Conservation (phyloP, 2,113 vertebrate species). For the Malurus melanocephalus region DNA sequence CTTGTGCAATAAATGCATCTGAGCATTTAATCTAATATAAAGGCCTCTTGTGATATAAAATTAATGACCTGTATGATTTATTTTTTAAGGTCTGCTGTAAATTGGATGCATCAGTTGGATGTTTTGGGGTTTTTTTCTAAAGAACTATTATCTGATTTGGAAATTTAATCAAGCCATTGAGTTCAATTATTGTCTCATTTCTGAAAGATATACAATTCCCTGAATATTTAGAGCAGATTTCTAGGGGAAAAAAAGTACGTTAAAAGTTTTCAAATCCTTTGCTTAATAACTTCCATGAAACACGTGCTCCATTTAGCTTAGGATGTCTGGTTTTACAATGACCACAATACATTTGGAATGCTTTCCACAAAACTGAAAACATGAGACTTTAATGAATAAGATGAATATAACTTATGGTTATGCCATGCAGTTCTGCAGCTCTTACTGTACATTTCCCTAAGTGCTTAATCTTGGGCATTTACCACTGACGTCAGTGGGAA, state of each 20-base stretch:
- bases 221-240: slow-evolving; percentile 22
- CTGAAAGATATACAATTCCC: neutral
- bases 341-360: neutral
- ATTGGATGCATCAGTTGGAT: neutral
- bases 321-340: neutral
- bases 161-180: slow-evolving; percentile 14
- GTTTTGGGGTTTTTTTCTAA: neutral
- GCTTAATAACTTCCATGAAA: neutral
- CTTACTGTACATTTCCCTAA: neutral
- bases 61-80: slow-evolving; percentile 13
- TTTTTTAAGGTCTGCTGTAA: slow-evolving; percentile 34
- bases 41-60: slow-evolving; percentile 2
- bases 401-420: neutral
- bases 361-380: neutral
- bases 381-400: neutral
- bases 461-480: neutral
- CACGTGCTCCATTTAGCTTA: neutral
- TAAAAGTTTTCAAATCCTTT: neutral
- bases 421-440: neutral
- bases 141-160: neutral
- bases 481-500: neutral
- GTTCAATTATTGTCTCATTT: slow-evolving; percentile 10
- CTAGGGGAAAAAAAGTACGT: neutral
- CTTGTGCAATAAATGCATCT: neutral
- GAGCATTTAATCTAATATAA: slow-evolving; percentile 33